These are phyloP conservation scores for Anticlea derivata DNA, from an alignment of 2,888 invertebrate genomes.

Conservation along the genomic window DNA sequence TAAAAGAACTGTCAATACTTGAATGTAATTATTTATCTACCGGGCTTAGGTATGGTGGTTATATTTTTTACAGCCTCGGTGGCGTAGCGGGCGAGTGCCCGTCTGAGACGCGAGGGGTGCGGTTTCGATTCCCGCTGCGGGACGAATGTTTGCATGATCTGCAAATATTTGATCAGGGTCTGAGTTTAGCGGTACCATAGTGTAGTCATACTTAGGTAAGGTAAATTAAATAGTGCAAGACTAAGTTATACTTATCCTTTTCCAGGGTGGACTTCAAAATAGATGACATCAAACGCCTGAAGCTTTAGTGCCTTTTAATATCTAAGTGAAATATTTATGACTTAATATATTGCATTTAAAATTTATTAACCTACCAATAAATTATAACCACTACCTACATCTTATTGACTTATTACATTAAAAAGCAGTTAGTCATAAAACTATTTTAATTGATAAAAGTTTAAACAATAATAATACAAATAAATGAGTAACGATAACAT, in stretches of 20 bases:
- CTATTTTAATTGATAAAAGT: slow-evolving; percentile 19
- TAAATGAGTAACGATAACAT: slow-evolving; percentile 25
- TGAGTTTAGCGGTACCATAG: too few species aligned
- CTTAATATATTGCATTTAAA: slow-evolving; percentile 32
- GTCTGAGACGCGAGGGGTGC: too few species aligned
- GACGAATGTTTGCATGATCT: too few species aligned
- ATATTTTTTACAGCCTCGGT: too few species aligned
- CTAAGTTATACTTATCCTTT: slow-evolving; percentile 10
- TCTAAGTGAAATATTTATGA: slow-evolving; percentile 17
- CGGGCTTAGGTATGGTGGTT: too few species aligned
- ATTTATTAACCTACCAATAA: background rate
- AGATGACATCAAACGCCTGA: slow-evolving; percentile 91
- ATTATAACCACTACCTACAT: background rate
- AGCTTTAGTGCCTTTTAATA: slow-evolving; percentile 47
- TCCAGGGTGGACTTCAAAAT: slow-evolving; percentile 91
- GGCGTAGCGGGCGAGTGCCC: too few species aligned
- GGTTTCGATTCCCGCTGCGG: too few species aligned
- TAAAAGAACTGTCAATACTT: too few species aligned
- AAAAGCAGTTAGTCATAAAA: slow-evolving; percentile 4
- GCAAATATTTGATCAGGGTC: too few species aligned
- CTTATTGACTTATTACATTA: slow-evolving; percentile 16
- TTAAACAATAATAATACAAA: slow-evolving; percentile 21
- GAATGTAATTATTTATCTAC: too few species aligned
- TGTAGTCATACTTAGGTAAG: too few species aligned
- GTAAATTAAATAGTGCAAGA: too few species aligned